Base-by-base conservation (phyloP, 1,140 invertebrate species). In the Galendromus occidentalis region DNA sequence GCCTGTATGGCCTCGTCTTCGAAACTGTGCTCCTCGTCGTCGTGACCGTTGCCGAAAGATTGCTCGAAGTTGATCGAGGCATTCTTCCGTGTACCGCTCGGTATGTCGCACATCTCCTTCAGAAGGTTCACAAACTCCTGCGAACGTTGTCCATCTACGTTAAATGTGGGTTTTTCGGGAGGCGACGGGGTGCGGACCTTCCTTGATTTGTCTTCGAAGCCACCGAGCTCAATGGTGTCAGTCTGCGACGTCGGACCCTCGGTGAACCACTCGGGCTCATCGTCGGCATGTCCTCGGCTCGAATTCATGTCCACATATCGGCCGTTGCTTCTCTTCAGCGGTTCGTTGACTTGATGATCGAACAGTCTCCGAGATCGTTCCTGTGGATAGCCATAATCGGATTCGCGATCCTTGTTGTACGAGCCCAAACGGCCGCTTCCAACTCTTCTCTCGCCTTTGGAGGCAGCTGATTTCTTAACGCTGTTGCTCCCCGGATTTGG, bases 181-280 rank as follows among this genome's bases (percentile, higher is more conserved):
- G 25, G 33, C 51, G 25, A 25, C 25, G 25, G 51, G 51, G 33
- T 25, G 12, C 51, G 22, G 51, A 29, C 51, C 25, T 29, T 20
- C 25, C 51, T 17, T 14, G 22, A 14, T 59, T 33, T 59, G 33
- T 89, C 86, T 45, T 92, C 88, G 77, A 94, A 95, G 5, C 91
- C 91, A 65, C 84, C 82, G 63, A 94, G 76, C 74, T 94, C 91
- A 67, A 95, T 94, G n/a, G 86, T 91, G 69, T 94, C 91, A 69
- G 85, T 80, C 71, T 91, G 87, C 55, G 88, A 91, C 64, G 85
- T 86, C 33, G 90, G 90, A 41, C 89, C 90, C 63, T 82, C 85
- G 72, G 85, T 87, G 73, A 89, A 90, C 79, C 79, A 80, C 70
- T 80, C 79, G n/a, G 79, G 79, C 64, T 75, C 72, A 22, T 70